Base-by-base conservation (phyloP, 2,113 vertebrate species). In the Ondatra zibethicus region DNA sequence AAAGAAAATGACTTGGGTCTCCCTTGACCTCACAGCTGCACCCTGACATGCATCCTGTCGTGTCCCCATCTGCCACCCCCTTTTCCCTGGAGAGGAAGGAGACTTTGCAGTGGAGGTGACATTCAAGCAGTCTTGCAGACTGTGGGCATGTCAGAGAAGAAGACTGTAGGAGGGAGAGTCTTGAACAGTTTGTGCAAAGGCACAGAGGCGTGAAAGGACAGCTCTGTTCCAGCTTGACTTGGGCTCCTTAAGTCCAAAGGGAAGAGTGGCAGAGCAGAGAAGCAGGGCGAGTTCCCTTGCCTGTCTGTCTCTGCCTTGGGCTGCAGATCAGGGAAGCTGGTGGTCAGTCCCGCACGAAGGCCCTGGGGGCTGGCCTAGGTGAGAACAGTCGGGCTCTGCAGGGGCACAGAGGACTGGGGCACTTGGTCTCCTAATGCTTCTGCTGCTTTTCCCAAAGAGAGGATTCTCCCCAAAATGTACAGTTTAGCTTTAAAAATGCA, bases 161-260 rank as follows among this genome's bases (percentile, higher is more conserved):
- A 92, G 89, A 90, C 85, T 3, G 33, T 78, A 72, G 89, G 47
- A 94, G 78, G 87, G 89, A 91, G 81, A 88, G 88, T 85, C 92
- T 96, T 81, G 76, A 55, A 92, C 81, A 95, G 93, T 78, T 89
- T 93, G 82, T 96, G 93, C 45, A 0, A 94, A 96, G 95, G 81
- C 92, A 88, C 2, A 61, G 92, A 95, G 92, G 95, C 65, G 14
- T 52, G 75, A 96, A 95, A 96, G 82, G 94, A 76, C 77, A 94
- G 31, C 92, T 82, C 7, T 47, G 85, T 86, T 90, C 70, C 89
- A 89, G 94, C 88, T 80, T 77, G 92, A 84, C 78, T 36, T 66
- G 92, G 92, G 77, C 14, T 89, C 93, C 80, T 90, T 65, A 42
- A 50, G 92, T 72, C 47, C 19, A 3, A 39, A 88, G 42, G 93